Evolutionary conservation across 2,888 invertebrate species (phyloP).

Genomic region (Sinotaia quadrata): DNA sequence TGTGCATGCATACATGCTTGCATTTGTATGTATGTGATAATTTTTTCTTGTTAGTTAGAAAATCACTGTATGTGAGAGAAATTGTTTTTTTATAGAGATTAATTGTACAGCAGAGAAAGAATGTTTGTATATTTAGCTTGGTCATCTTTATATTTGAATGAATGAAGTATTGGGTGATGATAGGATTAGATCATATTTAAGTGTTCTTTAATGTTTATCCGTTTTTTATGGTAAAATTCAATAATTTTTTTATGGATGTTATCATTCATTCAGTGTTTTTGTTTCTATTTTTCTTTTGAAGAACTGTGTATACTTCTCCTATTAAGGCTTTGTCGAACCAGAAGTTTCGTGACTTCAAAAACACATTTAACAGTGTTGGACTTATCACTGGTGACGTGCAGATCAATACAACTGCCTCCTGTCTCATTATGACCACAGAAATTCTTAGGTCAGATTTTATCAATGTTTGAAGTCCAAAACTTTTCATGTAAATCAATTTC

Average conservation of each 20-base stretch:
- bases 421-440: slow-evolving; percentile 99
- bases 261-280: not conserved
- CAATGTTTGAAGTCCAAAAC: no score
- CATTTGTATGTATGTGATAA: no score
- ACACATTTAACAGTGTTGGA: slow-evolving; percentile 79
- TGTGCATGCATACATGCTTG: no score
- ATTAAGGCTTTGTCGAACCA: slow-evolving; percentile 99
- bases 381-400: slow-evolving; percentile 83
- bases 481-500: no score
- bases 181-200: not conserved
- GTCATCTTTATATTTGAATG: no score
- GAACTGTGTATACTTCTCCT: slow-evolving; percentile 93
- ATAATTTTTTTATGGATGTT: not conserved
- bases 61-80: no score
- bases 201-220: not conserved
- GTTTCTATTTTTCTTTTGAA: slow-evolving; percentile 38
- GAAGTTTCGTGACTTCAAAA: slow-evolving; percentile 97
- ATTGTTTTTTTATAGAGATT: no score
- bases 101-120: no score
- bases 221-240: not conserved
- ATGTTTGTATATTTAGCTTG: not conserved
- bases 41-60: no score
- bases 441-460: slow-evolving; percentile 85
- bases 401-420: slow-evolving; percentile 92
- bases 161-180: not conserved